phyloP scores from a whole-genome alignment of 2,113 vertebrate species.

The Podocnemis expansa region DNA sequence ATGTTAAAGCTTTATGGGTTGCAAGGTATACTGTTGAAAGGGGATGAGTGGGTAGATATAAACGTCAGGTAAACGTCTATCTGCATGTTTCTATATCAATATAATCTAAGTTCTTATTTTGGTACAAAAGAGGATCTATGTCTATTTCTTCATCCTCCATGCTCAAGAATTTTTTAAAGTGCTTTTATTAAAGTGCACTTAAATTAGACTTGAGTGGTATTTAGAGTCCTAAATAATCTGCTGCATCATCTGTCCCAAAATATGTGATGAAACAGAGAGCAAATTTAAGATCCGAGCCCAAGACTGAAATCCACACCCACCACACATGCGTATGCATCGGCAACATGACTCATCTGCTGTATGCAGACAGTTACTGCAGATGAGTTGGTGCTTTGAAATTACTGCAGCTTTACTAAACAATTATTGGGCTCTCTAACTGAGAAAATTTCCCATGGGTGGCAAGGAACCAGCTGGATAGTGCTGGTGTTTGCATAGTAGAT shows the following conservation, averaged over 20 bases:
- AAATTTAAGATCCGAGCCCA: constrained; percentile 33
- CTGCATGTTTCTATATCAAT: not conserved
- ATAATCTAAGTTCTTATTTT: not conserved
- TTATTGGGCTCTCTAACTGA: constrained; percentile 41
- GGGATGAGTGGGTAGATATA: not conserved
- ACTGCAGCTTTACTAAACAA: constrained; percentile 49
- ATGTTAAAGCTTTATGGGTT: not conserved
- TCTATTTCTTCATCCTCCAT: not conserved
- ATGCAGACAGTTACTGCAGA: constrained; percentile 43
- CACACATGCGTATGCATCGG: not conserved
- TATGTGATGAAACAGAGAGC: not conserved
- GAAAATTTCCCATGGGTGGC: constrained; percentile 64
- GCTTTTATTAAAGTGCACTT: not conserved
- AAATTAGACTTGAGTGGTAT: not conserved
- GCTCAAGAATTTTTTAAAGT: not conserved
- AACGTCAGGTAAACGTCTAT: not conserved
- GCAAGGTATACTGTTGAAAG: not conserved
- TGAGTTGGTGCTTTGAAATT: constrained; percentile 51
- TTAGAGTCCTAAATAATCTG: not conserved
- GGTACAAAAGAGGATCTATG: not conserved
- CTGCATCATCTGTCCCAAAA: not conserved
- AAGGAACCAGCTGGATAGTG: constrained; percentile 61
- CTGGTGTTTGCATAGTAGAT: constrained; percentile 39
- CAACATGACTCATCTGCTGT: constrained; percentile 25
- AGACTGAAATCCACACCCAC: not conserved